Base-by-base conservation (phyloP, 2,113 vertebrate species). In the Hippocampus zosterae region DNA sequence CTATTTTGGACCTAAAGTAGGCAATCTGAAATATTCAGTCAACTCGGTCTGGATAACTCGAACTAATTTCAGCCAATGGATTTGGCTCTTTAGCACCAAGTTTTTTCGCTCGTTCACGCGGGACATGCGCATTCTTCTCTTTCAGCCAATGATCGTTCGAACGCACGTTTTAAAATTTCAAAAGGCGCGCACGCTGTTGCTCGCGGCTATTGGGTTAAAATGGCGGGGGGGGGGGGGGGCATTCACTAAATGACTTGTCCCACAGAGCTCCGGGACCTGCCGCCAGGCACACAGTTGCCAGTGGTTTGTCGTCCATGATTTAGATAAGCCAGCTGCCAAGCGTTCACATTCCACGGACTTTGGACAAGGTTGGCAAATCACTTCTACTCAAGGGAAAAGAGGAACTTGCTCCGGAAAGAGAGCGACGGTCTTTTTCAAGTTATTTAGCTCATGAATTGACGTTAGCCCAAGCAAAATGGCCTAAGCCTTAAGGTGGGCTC, bases 251-350 rank as follows among this genome's bases (percentile, higher is more conserved):
- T 33, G 29, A 33, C 29, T 33, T 33, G 29, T 16, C 5, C 13
- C 13, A 50, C 16, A 50, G 13, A 50, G 46, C 2, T 15, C 69
- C 73, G 73, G 76, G n/a, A 83, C 56, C 46, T 27, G 55, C 78
- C 80, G 70, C 77, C 80, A 78, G 70, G 71, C 66, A 8, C 76
- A 65, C 72, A 27, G 73, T 71, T 69, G 78, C 69, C 48, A 0
- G n/a, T n/a, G n/a, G n/a, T 78, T 76, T 84, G 84, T 85, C 88
- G 83, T 86, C 84, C 87, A 86, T 86, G 89, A 89, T 91, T 90
- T 91, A 89, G 84, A 90, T 88, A 88, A 88, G 84, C 72, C 15
- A 37, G 81, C 88, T 87, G 79, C 80, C 75, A 81, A 85, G 88
- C 73, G 85, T 79, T 71, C 41, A 6, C 4, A 25, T 56, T 67